Evolutionary conservation across 2,888 invertebrate species (phyloP), one percentile per base, ranked within the genome.

Genomic region (Leuctra nigra): DNA sequence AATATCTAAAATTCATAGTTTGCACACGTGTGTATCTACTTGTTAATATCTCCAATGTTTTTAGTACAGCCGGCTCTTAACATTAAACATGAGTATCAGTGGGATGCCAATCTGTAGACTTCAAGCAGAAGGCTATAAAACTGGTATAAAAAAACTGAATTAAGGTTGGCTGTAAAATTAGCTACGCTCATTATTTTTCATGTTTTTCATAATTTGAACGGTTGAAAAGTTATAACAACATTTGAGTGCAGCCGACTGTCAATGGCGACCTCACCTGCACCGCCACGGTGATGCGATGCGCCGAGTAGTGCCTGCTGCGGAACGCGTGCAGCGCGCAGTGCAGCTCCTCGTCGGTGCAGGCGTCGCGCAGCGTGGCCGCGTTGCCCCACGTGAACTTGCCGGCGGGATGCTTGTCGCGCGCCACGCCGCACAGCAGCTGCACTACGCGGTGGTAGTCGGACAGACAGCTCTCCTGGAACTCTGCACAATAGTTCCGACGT

Each of bases 341-440:
- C 1, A 94, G 72, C 36, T 76, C 76, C 36, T 84, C 82, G 61
- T 87, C 86, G 11, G 78, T 72, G 18, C 86, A 76, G 60, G 78
- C 77, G 13, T 87, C 86, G 38, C 79, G 78, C 9, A 92, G 72
- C 0, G 90, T 88, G 61, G 78, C 75, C 55, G 85, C 72, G 73
- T 91, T 91, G 62, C 94, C 95, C 90, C 92, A 92, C 13, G 85
- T 77, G 70, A 95, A 95, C 44, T 85, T 86, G 25, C 80, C 60
- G 1, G 78, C 84, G 0, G 90, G 93, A 68, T 87, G 88, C 1
- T 78, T 79, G 3, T 73, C 69, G 33, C 80, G 79, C 53, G 89
- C 86, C 58, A 89, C 71, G 60, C 77, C 78, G 47, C 82, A 81
- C 44, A 92, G 71, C 48, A 94, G 68, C 73, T 91, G 91, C 68